These are phyloP conservation scores for Liodrosophila aerea DNA, from an alignment of 2,888 invertebrate genomes.

Conservation along the genomic window DNA sequence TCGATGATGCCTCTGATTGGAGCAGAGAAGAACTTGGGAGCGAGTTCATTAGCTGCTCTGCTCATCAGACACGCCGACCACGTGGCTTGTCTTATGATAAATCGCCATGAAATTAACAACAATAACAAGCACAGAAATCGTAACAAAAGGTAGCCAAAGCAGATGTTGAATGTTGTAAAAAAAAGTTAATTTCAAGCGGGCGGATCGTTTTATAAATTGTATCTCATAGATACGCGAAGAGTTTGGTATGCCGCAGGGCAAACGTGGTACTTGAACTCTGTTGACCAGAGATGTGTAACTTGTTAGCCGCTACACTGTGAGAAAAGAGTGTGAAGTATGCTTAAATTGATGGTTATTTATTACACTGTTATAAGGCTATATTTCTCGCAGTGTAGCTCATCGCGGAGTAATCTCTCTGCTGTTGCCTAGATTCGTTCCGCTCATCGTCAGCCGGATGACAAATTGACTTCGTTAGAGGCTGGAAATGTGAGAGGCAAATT, in stretches of 20 bases:
- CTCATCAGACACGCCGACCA: slow-evolving; percentile 21
- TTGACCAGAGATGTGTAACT: slow-evolving; percentile 10
- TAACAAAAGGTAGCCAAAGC: slow-evolving; percentile 10
- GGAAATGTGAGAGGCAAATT: slow-evolving; percentile 62
- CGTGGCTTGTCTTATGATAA: slow-evolving; percentile 32
- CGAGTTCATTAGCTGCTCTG: slow-evolving; percentile 51
- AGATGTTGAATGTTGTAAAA: slow-evolving; percentile 35
- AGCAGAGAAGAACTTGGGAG: slow-evolving; percentile 18
- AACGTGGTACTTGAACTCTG: slow-evolving; percentile 37
- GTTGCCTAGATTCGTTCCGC: slow-evolving; percentile 17
- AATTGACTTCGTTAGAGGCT: slow-evolving; percentile 68
- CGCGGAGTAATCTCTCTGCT: not conserved
- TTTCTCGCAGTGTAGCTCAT: not conserved
- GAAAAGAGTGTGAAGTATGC: not conserved
- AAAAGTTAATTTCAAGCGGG: slow-evolving; percentile 61
- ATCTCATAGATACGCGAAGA: slow-evolving; percentile 36
- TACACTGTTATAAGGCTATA: too few relatives aligned
- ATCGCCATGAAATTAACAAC: slow-evolving; percentile 69
- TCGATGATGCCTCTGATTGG: not conserved
- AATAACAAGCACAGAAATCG: slow-evolving; percentile 19
- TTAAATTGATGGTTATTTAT: too few relatives aligned
- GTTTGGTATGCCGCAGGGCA: slow-evolving; percentile 22
- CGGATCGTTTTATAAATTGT: slow-evolving; percentile 47
- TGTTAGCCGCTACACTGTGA: slow-evolving; percentile 12
- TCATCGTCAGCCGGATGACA: slow-evolving; percentile 52